phyloP scores from a whole-genome alignment of 1,140 invertebrate species.

The Latrodectus geometricus region DNA sequence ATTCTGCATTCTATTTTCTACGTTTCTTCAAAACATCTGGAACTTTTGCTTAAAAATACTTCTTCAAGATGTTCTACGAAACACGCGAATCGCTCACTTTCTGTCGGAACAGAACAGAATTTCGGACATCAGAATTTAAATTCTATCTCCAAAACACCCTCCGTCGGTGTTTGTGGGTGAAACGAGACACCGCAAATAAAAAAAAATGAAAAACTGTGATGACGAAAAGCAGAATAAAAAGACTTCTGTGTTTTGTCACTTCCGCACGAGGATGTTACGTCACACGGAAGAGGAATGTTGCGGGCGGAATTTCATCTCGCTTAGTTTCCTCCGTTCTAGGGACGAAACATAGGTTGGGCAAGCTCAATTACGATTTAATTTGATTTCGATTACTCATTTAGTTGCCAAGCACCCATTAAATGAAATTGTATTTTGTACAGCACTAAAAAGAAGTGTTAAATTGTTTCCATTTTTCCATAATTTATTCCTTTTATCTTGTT shows the following conservation, averaged over 20 bases:
- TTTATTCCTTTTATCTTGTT: no score
- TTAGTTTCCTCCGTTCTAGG: not conserved
- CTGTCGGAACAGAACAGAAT: no score
- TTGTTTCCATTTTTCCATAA: no score
- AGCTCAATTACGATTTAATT: not conserved
- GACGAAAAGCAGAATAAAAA: not conserved
- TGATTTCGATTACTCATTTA: not conserved
- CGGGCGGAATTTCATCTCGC: not conserved
- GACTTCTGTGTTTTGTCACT: conserved; percentile 5
- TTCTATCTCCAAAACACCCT: not conserved
- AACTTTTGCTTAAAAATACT: not conserved
- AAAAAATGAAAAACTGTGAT: not conserved
- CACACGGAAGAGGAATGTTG: not conserved
- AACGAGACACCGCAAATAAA: not conserved
- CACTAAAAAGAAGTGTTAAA: no score
- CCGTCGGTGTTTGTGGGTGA: not conserved
- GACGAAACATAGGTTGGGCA: not conserved
- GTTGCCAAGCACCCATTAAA: not conserved
- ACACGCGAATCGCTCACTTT: not conserved
- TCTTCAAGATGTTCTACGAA: not conserved
- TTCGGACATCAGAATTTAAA: not conserved
- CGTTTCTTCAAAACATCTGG: not conserved
- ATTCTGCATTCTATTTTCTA: conserved; percentile 46
- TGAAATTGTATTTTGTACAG: no score
- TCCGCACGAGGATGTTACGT: not conserved